Evolutionary conservation across 2,888 invertebrate genomes (phyloP).

Genomic region (Drosophila merina): DNA sequence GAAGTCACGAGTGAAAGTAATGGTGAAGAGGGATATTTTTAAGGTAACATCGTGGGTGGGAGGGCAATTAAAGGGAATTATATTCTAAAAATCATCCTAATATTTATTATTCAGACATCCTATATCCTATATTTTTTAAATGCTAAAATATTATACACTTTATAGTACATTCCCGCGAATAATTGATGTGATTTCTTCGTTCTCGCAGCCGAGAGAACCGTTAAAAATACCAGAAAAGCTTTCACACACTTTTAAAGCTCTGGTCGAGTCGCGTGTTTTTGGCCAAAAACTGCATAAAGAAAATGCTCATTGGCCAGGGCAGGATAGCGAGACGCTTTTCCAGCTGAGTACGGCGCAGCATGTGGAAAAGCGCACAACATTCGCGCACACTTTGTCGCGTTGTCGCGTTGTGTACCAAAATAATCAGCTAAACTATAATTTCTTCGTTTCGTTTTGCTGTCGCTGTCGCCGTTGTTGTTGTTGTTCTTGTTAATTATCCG

Average conservation of each 20-base stretch:
- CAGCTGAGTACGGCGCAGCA: conserved; percentile 73
- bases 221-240: conserved; percentile 40
- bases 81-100: too few relatives aligned
- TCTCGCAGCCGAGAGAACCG: conserved; percentile 9
- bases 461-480: conserved; percentile 13
- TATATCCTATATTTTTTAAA: background rate
- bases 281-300: conserved; percentile 29
- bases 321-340: conserved; percentile 60
- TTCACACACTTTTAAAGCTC: conserved; percentile 26
- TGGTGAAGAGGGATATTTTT: conserved; percentile 8
- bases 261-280: conserved; percentile 17
- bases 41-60: background rate
- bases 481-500: conserved; percentile 29
- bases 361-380: conserved; percentile 72
- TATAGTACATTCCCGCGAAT: conserved; percentile 7
- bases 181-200: conserved; percentile 3
- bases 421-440: conserved; percentile 13
- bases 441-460: conserved; percentile 13
- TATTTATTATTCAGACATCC: background rate
- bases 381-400: conserved; percentile 43
- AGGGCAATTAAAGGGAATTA: too few relatives aligned
- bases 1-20: conserved; percentile 44
- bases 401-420: conserved; percentile 32
- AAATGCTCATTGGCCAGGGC: conserved; percentile 51
- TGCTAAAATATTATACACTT: conserved; percentile 4